Base-by-base conservation (phyloP, 2,888 invertebrate species). In the Glaucopsyche alexis region DNA sequence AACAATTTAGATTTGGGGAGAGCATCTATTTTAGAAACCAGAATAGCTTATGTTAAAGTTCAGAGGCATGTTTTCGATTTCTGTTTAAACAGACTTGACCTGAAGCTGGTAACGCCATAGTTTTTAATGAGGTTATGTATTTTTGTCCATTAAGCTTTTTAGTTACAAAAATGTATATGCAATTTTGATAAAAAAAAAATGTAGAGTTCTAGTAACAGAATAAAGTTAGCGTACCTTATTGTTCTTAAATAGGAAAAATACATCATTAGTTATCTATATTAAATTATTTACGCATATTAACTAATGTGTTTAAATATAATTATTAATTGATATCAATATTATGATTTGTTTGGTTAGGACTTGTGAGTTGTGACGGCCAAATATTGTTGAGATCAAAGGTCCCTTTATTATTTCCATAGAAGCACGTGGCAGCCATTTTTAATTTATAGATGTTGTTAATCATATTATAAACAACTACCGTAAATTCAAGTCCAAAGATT, bases 1-100 rank as follows among this genome's bases (percentile, higher is more conserved):
- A 69, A 69, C 69, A 29, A 49, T 69, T 65, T 65, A 40, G 29
- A 65, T 38, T 69, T 69, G 47, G 69, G 69, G 69, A 69, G 47
- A 49, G 47, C 69, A 19, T 49, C 49, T 69, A 69, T 19, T 69
- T 49, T 47, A 29, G 49, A 69, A 67, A 67, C n/a, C 14, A 8
- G 29, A 38, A 29, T 47, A 47, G 69, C 49, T 69, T 69, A 47
- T 29, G 29, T 69, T 29, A 69, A 29, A 69, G 47, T 69, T 49
- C 69, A 69, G 13, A 69, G 69, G 47, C 69, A 49, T 14, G 7
- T 16, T 66, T 42, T 42, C n/a, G n/a, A 16, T 9, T 60, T 8
- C 42, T 55, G 0, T 29, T 29, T 60, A 60, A 60, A 60, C 9
- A 45, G 13, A 67, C 7, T 40, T 65, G 67, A 45, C 45, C 67